Conservation (phyloP, 1,140 invertebrate genomes). For the Cherax destructor region DNA sequence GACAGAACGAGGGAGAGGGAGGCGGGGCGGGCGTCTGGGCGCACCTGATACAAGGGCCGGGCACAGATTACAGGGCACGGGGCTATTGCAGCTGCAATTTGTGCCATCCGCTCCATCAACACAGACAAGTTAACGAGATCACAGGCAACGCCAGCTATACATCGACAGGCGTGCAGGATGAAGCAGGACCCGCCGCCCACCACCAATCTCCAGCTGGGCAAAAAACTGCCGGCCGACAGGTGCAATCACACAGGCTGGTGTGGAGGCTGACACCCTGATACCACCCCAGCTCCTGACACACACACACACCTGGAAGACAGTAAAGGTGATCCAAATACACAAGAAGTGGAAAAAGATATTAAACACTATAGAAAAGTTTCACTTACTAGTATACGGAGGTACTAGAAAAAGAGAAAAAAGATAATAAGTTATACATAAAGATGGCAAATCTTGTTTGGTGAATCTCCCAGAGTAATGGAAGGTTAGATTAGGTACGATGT, state of each 20-base stretch:
- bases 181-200: conserved; percentile 20
- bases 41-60: conserved; percentile 57
- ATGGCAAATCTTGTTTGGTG: no score
- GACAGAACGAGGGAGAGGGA: conserved; percentile 43
- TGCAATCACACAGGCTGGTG: conserved; percentile 15
- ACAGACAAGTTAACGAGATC: conserved; percentile 70
- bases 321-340: no score
- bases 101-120: conserved; percentile 69
- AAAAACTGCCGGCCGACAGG: conserved; percentile 22
- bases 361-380: no score
- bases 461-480: no score
- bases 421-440: no score
- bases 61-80: conserved; percentile 68
- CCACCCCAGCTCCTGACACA: background rate
- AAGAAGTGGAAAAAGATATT: no score
- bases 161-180: conserved; percentile 62
- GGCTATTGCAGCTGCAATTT: conserved; percentile 68
- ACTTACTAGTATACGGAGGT: no score
- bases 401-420: no score
- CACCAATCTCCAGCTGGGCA: background rate
- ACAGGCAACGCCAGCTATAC: conserved; percentile 68
- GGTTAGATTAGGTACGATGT: no score
- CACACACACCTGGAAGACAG: background rate
- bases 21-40: conserved; percentile 30
- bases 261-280: conserved; percentile 28